Evolutionary conservation across 2,797 vertebrate genomes (phyloP), one percentile per base, ranked within the genome.

Genomic region (Gymnothorax javanicus): DNA sequence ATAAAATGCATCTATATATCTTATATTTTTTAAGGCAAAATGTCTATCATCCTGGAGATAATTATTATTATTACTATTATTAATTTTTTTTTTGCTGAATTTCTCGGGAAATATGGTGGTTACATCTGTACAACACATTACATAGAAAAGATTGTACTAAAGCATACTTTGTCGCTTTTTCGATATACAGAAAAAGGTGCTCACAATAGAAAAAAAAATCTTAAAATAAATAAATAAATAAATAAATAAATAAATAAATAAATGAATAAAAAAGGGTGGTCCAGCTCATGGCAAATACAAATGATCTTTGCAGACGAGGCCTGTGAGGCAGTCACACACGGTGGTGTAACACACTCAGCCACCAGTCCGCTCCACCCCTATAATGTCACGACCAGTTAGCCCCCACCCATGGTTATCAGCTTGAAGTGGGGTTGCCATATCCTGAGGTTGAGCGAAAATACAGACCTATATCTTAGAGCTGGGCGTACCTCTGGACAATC

Each of bases 301-400:
- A 73, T 73, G 69, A 73, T 73, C 27, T 33, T 73, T 43, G 71
- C 71, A 73, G 27, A 43, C 13, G 12, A 33, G 27, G 33, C 71
- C 71, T 73, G 71, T 15, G 71, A 33, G 12, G 71, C 25, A 73
- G 25, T 5, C 13, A 33, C 71, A 25, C 6, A 8, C 67, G 27
- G 67, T 33, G 4, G 67, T 73, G 27, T 43, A 25, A 73, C 27
- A 73, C 71, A 15, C 69, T 12, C 8, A 73, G 27, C 69, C 69
- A 33, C 69, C 25, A 73, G 69, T 15, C 25, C 15, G 12, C 69
- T 33, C 69, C 69, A 13, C 73, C 81, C 83, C 64, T 83, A 83
- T 52, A 59, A 84, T 85, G 77, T 83, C 62, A 83, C 56, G 64
- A 27, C 75, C 85, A 75, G 71, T 83, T 77, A 86, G 79, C 87